Evolutionary conservation across 2,888 invertebrate genomes (phyloP), one percentile per base, ranked within the genome.

Genomic region (Hipparchia sbordonii): DNA sequence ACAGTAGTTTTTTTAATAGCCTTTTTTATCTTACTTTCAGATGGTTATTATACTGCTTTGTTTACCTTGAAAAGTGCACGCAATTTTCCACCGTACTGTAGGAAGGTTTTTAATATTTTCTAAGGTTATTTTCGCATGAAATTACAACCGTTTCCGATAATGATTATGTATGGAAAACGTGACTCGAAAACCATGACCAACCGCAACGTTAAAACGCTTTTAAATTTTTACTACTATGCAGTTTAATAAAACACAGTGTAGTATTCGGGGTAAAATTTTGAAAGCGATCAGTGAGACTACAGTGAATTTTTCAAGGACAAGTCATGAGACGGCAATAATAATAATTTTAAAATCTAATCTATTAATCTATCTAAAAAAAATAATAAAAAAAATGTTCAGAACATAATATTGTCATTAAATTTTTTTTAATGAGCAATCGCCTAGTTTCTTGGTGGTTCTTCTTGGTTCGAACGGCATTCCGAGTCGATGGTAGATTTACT

Each of bases 121-220:
- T 73, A 66, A 66, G 61, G 10, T 39, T 39, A 61, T 60, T 68
- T 68, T 77, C 48, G 70, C 56, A 63, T 75, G 66, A n/a, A 51
- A 9, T 9, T n/a, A n/a, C 13, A 13, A 13, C 33, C 48, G n/a
- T 69, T 73, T 72, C 72, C 76, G 71, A 72, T 76, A 77, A 72
- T 69, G 72, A 74, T 74, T 75, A 76, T 70, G 63, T 71, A 61
- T 74, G 61, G 70, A 66, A 76, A 80, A 78, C 79, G 79, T 80
- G 79, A 77, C 72, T 68, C 63, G 39, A 68, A 69, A 72, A 76
- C 80, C 80, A 78, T 80, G 80, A 79, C 79, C 79, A 77, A 71
- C 72, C 78, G 8, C 78, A 80, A 80, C 74, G 74, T 68, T 74
- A 78, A 74, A 73, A 62, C 39, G 45, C 70, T 71, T 74, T 72